Evolutionary conservation across 2,888 invertebrate genomes (phyloP).

Genomic region (Drosophila siamana): DNA sequence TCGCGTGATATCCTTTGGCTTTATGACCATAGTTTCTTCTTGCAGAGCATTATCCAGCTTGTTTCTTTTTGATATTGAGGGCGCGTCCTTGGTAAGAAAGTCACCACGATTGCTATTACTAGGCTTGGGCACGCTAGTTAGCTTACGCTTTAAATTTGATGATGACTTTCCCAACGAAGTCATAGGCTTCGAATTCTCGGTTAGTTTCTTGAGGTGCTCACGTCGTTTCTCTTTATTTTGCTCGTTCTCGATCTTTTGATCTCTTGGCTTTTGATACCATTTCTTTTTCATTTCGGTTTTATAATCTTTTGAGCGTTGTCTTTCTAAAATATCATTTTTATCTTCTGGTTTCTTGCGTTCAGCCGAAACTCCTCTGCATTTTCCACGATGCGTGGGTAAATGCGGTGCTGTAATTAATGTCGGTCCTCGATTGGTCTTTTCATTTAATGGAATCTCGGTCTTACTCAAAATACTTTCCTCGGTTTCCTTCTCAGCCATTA

Average conservation of each 20-base stretch:
- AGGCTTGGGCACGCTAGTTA: constrained; percentile 75
- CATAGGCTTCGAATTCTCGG: constrained; percentile 51
- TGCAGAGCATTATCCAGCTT: constrained; percentile 31
- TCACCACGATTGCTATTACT: constrained; percentile 87
- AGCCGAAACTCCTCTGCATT: constrained; percentile 73
- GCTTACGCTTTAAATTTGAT: constrained; percentile 31
- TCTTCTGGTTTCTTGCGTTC: constrained; percentile 5
- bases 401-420: constrained; percentile 76
- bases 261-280: constrained; percentile 79
- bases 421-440: constrained; percentile 44
- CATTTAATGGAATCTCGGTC: not conserved
- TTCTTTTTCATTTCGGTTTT: constrained; percentile 67
- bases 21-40: not conserved
- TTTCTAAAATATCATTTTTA: constrained; percentile 31
- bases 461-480: not conserved
- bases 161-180: not conserved
- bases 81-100: constrained; percentile 85
- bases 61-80: constrained; percentile 34
- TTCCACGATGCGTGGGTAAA: constrained; percentile 77
- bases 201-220: constrained; percentile 75
- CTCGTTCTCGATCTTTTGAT: constrained; percentile 49
- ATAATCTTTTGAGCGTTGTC: constrained; percentile 36
- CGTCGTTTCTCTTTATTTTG: constrained; percentile 74
- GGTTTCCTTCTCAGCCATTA: not conserved
- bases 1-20: constrained; percentile 7